phyloP scores from a whole-genome alignment of 2,113 vertebrate species.

The Pipra filicauda region DNA sequence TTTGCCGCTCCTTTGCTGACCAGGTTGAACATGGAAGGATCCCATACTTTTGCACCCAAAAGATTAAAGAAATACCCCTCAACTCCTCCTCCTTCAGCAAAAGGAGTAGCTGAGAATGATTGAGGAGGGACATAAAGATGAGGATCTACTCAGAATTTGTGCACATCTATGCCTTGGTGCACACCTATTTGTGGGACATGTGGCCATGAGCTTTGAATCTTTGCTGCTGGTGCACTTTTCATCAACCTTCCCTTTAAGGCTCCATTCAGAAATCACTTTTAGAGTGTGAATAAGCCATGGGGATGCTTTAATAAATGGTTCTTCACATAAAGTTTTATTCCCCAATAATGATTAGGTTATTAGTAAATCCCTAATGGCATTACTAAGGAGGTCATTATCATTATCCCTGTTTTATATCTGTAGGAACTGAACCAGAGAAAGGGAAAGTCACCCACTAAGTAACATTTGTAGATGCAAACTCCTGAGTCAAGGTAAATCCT shows the following conservation, averaged over 20 bases:
- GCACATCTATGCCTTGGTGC: not conserved
- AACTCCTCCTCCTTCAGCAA: not conserved
- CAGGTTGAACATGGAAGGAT: not conserved
- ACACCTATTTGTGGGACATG: not conserved
- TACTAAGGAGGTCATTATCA: conserved; percentile 56
- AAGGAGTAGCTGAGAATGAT: not conserved
- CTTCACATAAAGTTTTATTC: conserved; percentile 53
- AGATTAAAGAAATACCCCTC: not conserved
- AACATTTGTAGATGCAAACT: not conserved
- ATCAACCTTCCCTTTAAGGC: not conserved
- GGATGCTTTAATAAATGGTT: conserved; percentile 50
- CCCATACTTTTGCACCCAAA: not conserved
- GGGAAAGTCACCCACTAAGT: not conserved
- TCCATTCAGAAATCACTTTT: conserved; percentile 40
- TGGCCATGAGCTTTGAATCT: not conserved
- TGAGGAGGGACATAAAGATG: not conserved
- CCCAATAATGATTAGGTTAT: conserved; percentile 55
- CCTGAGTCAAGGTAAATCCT: not conserved
- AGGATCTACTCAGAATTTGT: not conserved
- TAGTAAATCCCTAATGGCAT: conserved; percentile 49
- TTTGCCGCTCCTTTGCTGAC: not conserved
- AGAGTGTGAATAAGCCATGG: conserved; percentile 9
- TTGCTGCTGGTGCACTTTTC: not conserved
- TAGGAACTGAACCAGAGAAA: conserved; percentile 16
- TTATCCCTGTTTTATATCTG: conserved; percentile 46